These are phyloP conservation scores for Parthenolecanium corni DNA, from an alignment of 2,888 invertebrate species.

Conservation along the genomic window DNA sequence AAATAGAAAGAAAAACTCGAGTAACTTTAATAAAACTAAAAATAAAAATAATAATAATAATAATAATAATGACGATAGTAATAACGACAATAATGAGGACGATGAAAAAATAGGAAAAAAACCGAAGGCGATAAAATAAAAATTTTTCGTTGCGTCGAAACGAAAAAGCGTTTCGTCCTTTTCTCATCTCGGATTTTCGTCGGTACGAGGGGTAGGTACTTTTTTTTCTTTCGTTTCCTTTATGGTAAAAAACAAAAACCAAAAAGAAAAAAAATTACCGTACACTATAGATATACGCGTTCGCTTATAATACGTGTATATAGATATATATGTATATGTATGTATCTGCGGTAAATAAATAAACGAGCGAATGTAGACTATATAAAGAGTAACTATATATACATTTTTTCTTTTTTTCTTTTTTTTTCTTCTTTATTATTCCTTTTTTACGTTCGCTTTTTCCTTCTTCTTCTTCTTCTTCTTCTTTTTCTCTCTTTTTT, in stretches of 20 bases:
- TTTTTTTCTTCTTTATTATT: background rate
- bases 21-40: no score
- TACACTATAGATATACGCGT: no score
- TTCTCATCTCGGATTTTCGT: background rate
- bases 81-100: no score
- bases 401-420: background rate
- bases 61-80: no score
- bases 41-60: no score
- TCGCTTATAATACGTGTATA: no score
- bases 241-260: background rate
- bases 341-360: no score
- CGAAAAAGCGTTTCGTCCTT: background rate
- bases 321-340: background rate
- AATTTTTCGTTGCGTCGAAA: background rate
- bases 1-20: background rate
- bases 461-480: conserved; percentile 9
- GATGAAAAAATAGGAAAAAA: no score
- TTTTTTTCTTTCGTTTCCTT: background rate
- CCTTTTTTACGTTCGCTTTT: conserved; percentile 12
- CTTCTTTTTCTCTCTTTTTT: background rate
- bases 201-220: background rate
- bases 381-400: background rate
- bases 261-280: conserved; percentile 1
- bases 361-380: no score
- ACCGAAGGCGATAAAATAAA: background rate